Percentiles rank a stretch among this genome's conserved stretches.
Conservation (phyloP, 2,888 invertebrate species). For the Ornithoptera alexandrae region DNA sequence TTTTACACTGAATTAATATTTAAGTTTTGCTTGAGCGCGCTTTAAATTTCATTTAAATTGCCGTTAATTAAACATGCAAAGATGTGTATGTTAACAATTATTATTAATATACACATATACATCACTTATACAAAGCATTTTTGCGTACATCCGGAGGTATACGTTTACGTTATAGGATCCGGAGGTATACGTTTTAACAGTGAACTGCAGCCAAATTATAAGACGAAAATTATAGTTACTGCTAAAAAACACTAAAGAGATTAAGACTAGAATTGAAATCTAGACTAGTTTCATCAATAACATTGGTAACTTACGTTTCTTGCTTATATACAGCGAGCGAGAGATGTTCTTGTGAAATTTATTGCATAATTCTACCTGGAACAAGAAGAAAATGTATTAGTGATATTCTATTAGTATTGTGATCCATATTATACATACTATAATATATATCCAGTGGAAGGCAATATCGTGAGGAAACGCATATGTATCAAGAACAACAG, state of each 20-base stretch:
- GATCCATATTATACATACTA: background rate
- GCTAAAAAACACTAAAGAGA: background rate
- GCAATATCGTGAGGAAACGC: no score
- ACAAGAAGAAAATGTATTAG: conserved; percentile 78
- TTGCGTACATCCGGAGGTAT: no score
- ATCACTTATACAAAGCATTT: no score
- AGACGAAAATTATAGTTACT: background rate
- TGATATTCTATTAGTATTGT: conserved; percentile 46
- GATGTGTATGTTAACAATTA: no score
- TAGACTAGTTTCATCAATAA: conserved; percentile 48
- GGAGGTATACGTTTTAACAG: no score
- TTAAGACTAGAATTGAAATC: conserved; percentile 13
- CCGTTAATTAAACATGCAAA: no score
- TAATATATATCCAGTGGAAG: no score
- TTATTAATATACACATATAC: no score
- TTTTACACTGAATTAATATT: background rate
- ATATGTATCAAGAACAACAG: no score
- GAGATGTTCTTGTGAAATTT: conserved; percentile 73
- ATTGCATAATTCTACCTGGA: conserved; percentile 80
- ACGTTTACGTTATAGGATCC: no score
- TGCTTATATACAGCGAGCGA: conserved; percentile 58
- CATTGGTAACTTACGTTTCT: conserved; percentile 65
- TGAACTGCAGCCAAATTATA: no score
- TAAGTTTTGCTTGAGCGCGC: background rate
- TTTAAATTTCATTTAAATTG: background rate